Evolutionary conservation across 1,140 invertebrate genomes (phyloP).

Genomic region (Nephotettix cincticeps): DNA sequence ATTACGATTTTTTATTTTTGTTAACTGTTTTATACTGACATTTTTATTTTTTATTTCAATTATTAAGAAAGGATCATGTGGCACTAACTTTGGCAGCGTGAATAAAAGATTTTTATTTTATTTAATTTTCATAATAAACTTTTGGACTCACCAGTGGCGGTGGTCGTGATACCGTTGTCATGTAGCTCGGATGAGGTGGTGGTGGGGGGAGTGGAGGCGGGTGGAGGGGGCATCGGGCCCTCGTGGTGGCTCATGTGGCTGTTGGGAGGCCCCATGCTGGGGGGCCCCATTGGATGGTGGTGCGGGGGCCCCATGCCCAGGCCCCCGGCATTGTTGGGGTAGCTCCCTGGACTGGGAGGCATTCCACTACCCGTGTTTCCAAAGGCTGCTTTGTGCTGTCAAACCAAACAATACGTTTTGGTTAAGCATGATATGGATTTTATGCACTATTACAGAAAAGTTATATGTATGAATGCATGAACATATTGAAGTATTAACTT

Average conservation of each 20-base stretch:
- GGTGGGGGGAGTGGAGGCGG: slow-evolving; percentile 57
- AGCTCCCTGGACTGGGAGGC: slow-evolving; percentile 48
- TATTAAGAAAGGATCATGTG: too few relatives aligned
- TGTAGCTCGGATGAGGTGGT: slow-evolving; percentile 53
- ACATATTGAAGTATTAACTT: too few relatives aligned
- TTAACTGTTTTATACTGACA: too few relatives aligned
- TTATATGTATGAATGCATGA: too few relatives aligned
- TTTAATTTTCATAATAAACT: too few relatives aligned
- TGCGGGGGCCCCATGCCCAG: slow-evolving; percentile 37
- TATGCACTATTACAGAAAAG: too few relatives aligned
- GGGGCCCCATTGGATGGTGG: slow-evolving; percentile 41
- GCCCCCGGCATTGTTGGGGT: slow-evolving; percentile 58
- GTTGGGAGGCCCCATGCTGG: slow-evolving; percentile 49
- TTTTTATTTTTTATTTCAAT: too few relatives aligned
- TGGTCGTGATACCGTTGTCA: slow-evolving; percentile 59
- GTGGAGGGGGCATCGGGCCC: slow-evolving; percentile 57
- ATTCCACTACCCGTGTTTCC: slow-evolving; percentile 52
- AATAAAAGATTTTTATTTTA: too few relatives aligned
- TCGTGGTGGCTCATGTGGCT: slow-evolving; percentile 58
- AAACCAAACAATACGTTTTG: neutral
- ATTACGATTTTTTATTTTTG: too few relatives aligned
- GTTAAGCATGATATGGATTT: too few relatives aligned
- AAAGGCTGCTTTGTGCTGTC: slow-evolving; percentile 63
- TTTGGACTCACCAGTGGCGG: slow-evolving; percentile 52
- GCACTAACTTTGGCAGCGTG: too few relatives aligned